Evolutionary conservation across 1,140 invertebrate species (phyloP).

Genomic region (Drosophila parvula): DNA sequence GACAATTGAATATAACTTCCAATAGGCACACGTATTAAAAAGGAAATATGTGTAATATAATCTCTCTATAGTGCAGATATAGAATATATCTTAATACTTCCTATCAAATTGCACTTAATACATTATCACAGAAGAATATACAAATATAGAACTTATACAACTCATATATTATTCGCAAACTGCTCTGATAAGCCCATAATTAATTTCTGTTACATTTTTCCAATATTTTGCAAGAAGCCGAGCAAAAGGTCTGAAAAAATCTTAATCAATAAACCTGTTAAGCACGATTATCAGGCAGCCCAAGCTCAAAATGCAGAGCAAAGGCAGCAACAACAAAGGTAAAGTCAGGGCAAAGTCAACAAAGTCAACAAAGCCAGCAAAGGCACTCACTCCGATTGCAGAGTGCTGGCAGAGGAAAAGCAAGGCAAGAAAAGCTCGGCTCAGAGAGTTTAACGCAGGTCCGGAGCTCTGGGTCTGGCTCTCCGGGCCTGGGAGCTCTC

Average conservation of each 20-base stretch:
- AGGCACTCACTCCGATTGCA: slow-evolving; percentile 53
- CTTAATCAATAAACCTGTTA: slow-evolving; percentile 70
- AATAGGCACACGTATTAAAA: no score
- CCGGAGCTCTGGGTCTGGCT: not conserved
- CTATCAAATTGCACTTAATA: no score
- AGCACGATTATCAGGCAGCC: slow-evolving; percentile 49
- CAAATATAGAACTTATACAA: no score
- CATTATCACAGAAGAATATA: no score
- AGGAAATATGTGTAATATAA: no score
- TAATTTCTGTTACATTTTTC: slow-evolving; percentile 43
- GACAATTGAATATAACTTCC: no score
- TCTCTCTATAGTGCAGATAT: no score
- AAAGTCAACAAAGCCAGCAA: slow-evolving; percentile 28
- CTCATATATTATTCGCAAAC: not conserved
- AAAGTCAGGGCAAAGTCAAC: slow-evolving; percentile 17
- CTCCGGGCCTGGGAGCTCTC: slow-evolving; percentile 3
- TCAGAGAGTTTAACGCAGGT: slow-evolving; percentile 11
- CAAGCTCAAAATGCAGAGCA: slow-evolving; percentile 36
- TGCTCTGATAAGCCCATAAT: slow-evolving; percentile 14
- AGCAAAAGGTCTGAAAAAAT: slow-evolving; percentile 53
- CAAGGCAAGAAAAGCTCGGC: slow-evolving; percentile 37
- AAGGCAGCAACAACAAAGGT: slow-evolving; percentile 22
- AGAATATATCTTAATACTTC: no score
- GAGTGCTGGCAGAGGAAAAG: slow-evolving; percentile 61
- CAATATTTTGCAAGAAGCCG: slow-evolving; percentile 62